phyloP scores from a whole-genome alignment of 2,888 invertebrate genomes.

The Cantharis nigra region DNA sequence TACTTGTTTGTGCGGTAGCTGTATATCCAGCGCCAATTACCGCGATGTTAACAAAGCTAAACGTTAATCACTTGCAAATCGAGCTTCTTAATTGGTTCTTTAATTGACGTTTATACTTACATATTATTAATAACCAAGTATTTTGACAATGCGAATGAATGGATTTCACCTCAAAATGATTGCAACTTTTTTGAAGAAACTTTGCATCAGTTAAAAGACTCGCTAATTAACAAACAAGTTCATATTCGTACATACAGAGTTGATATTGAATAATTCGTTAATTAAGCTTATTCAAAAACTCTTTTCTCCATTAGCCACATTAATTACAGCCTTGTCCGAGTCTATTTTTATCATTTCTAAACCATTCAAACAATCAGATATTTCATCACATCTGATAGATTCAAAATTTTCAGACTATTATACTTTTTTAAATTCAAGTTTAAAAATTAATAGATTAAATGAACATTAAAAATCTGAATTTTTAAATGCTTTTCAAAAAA shows the following conservation, averaged over 20 bases:
- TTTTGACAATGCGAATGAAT: not conserved
- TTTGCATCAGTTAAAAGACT: not conserved
- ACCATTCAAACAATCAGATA: not conserved
- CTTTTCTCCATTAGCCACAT: not conserved
- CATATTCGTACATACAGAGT: not conserved
- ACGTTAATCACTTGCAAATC: constrained; percentile 53
- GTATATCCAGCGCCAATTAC: constrained; percentile 43
- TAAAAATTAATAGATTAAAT: too few relatives aligned
- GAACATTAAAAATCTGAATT: too few relatives aligned
- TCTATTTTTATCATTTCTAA: not conserved
- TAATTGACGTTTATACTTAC: constrained; percentile 51
- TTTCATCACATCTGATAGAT: too few relatives aligned
- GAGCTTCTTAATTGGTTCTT: constrained; percentile 52
- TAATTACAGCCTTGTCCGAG: not conserved
- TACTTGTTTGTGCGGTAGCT: constrained; percentile 46
- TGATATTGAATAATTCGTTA: not conserved
- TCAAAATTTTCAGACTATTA: too few relatives aligned
- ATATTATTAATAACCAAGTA: constrained; percentile 37
- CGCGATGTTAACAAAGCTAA: constrained; percentile 50
- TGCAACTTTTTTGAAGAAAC: not conserved
- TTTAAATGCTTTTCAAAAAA: too few relatives aligned
- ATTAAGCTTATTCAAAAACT: not conserved
- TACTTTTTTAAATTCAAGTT: too few relatives aligned
- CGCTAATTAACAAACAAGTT: not conserved
- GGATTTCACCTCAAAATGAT: not conserved